Base-by-base conservation (phyloP, 1,140 invertebrate species). In the Idris sp. region DNA sequence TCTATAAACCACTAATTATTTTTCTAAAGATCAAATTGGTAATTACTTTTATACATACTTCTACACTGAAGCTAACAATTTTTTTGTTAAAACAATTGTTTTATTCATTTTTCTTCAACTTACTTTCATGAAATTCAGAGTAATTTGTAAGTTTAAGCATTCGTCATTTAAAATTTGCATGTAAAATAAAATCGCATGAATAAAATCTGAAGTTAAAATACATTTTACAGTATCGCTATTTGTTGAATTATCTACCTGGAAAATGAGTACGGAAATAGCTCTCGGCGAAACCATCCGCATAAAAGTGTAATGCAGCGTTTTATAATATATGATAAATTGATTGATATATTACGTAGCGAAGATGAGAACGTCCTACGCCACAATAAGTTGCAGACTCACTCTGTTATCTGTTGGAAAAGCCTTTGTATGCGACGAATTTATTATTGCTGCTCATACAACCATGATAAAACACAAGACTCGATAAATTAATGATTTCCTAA, bases 321-420 rank as follows among this genome's bases (percentile, higher is more conserved):
- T 48, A 33, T 19, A 26, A 44, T 19, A 10, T 31, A 48, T 48
- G 44, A 48, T 48, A 18, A 48, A 48, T 48, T 19, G 44, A 33
- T 33, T 33, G 44, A 36, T 36, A 15, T 36, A 36, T 36, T 36
- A 15, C 14, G 14, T 15, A 6, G 33, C 15, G 25, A 6, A 43
- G 53, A 43, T 44, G 53, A 58, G 30, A 58, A 58, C 53, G n/a
- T 26, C 40, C 53, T 44, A 44, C 40, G 49, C 35, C 26, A 8
- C 14, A 8, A 31, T 10, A 40, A 33, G 15, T 44, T 43, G 44
- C 56, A 38, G 25, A 40, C 43, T 61, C 43, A 40, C 35, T 38
- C 15, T 40, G 43, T 31, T 40, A 49, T 61, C 43, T 49, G 14
- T 0, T 31, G 25, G 43, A 48, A 61, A 61, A 38, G 22, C 56